Evolutionary conservation across 1,140 invertebrate species (phyloP).

Genomic region (Drosophila melanogaster): Release_6_plus_ISO1_MT NC_004354.4:13373501-13374000

Average conservation of each 20-base stretch:
- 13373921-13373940: slow-evolving; percentile 41
- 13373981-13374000: slow-evolving; percentile 25
- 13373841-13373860: background rate
- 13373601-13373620: background rate
- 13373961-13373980: slow-evolving; percentile 68
- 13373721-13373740: slow-evolving; percentile 4
- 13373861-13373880: slow-evolving; percentile 45
- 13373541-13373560: background rate
- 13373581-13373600: no score
- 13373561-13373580: background rate
- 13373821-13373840: background rate
- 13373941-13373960: slow-evolving; percentile 64
- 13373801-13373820: no score
- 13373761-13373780: background rate
- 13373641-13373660: background rate
- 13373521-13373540: no score
- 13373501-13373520: no score
- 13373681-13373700: slow-evolving; percentile 11
- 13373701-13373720: slow-evolving; percentile 11
- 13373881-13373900: slow-evolving; percentile 51
- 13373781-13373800: background rate
- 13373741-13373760: background rate
- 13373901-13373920: slow-evolving; percentile 39
- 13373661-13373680: slow-evolving; percentile 3
- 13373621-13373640: background rate